Conservation (phyloP, 2,797 vertebrate genomes). For the Delichon dasypus region DNA sequence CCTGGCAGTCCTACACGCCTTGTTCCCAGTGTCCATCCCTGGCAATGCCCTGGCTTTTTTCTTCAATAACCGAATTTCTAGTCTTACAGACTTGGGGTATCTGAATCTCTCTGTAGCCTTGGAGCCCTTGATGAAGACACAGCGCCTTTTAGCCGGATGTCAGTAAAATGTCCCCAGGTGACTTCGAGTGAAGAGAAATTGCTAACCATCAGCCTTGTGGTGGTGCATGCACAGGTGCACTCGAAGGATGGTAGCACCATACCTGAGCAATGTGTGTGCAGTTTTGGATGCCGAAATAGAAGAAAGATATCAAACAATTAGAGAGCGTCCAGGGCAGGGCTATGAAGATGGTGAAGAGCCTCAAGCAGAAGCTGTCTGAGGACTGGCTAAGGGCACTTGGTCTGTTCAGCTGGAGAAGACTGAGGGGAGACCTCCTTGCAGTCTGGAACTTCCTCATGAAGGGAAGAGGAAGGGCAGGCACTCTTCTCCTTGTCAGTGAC, state of each 20-base stretch:
- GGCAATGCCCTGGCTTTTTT: too few species aligned
- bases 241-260: not conserved
- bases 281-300: not conserved
- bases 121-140: not conserved
- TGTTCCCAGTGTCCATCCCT: not conserved
- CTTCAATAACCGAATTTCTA: not conserved
- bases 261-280: rapidly evolving
- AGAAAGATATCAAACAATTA: not conserved
- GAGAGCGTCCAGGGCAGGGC: not conserved
- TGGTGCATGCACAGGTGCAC: not conserved
- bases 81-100: not conserved
- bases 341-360: not conserved
- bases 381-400: not conserved
- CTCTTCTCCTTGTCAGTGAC: not conserved
- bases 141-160: not conserved
- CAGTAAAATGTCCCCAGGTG: not conserved
- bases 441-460: not conserved
- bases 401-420: not conserved
- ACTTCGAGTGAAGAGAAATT: not conserved
- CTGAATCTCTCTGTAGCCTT: not conserved
- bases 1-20: not conserved
- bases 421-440: not conserved
- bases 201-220: not conserved
- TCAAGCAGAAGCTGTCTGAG: not conserved
- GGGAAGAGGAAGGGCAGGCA: not conserved